Evolutionary conservation across 2,888 invertebrate species (phyloP).

Genomic region (Argyresthia albistria): DNA sequence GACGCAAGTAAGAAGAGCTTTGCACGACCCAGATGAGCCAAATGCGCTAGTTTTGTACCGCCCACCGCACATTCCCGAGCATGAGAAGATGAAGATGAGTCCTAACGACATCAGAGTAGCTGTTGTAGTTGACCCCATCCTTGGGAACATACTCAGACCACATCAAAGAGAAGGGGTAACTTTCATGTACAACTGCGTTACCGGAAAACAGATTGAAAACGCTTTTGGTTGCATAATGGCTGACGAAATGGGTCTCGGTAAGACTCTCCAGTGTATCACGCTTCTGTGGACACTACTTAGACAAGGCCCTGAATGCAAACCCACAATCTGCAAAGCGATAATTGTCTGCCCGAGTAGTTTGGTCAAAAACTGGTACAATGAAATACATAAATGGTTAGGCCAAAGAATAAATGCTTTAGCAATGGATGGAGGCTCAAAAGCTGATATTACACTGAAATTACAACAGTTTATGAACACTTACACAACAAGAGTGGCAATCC

Average conservation of each 20-base stretch:
- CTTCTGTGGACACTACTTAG: conserved; percentile 94
- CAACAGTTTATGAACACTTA: conserved; percentile 88
- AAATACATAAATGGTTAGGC: conserved; percentile 96
- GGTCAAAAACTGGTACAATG: conserved; percentile 99
- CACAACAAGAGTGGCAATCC: conserved; percentile 83
- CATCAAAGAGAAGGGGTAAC: conserved; percentile 99
- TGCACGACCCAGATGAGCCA: conserved; percentile 94
- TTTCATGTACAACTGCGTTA: conserved; percentile 99
- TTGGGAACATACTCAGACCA: conserved; percentile 92
- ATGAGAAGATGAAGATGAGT: conserved; percentile 89
- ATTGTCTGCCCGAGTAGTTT: conserved; percentile 98
- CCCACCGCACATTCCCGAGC: conserved; percentile 88
- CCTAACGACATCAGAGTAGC: conserved; percentile 82
- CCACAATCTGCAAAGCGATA: conserved; percentile 92
- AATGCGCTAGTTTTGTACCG: conserved; percentile 91
- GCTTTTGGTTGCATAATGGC: conserved; percentile 99
- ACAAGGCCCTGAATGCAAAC: conserved; percentile 93
- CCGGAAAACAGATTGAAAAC: conserved; percentile 88
- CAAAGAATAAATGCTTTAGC: conserved; percentile 85
- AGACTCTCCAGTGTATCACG: conserved; percentile 97
- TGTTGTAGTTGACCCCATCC: conserved; percentile 96
- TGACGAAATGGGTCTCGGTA: conserved; percentile 98
- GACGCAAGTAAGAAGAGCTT: conserved; percentile 75
- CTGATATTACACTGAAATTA: conserved; percentile 85
- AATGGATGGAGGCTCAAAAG: conserved; percentile 90